phyloP scores from a whole-genome alignment of 1,140 invertebrate genomes.

The Drosophila neocordata region DNA sequence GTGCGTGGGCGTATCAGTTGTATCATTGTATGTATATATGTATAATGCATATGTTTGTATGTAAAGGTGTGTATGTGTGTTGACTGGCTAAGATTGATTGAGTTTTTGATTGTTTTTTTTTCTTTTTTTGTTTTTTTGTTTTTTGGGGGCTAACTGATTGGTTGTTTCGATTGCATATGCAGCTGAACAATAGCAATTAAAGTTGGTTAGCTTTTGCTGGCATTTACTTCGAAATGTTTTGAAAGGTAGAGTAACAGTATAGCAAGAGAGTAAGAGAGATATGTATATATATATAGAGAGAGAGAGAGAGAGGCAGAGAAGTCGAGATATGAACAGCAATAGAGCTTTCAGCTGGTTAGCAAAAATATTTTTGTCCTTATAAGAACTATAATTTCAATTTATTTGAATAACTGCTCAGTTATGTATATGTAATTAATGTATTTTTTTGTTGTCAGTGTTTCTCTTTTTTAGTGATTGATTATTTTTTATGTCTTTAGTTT shows the following conservation, averaged over 20 bases:
- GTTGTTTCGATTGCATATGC: conserved; percentile 41
- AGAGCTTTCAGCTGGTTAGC: conserved; percentile 27
- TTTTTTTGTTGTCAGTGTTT: conserved; percentile 20
- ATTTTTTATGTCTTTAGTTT: conserved; percentile 4
- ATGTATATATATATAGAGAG: too few relatives aligned
- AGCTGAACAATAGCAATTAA: conserved; percentile 50
- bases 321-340: not conserved
- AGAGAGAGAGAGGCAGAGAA: conserved; percentile 10
- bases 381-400: conserved; percentile 1
- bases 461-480: conserved; percentile 2
- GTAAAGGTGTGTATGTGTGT: conserved; percentile 22
- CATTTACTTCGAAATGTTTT: conserved; percentile 13
- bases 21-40: not conserved
- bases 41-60: conserved; percentile 16
- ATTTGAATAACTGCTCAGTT: not conserved
- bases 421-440: conserved; percentile 20
- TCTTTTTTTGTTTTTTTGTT: too few relatives aligned
- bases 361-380: not conserved
- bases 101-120: conserved; percentile 39
- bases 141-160: conserved; percentile 36
- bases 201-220: conserved; percentile 44
- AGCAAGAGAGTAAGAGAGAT: conserved; percentile 17
- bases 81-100: conserved; percentile 45
- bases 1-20: conserved; percentile 10
- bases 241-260: not conserved